These are phyloP conservation scores for Hemicordylus capensis DNA, from an alignment of 2,113 vertebrate genomes.

Conservation along the genomic window DNA sequence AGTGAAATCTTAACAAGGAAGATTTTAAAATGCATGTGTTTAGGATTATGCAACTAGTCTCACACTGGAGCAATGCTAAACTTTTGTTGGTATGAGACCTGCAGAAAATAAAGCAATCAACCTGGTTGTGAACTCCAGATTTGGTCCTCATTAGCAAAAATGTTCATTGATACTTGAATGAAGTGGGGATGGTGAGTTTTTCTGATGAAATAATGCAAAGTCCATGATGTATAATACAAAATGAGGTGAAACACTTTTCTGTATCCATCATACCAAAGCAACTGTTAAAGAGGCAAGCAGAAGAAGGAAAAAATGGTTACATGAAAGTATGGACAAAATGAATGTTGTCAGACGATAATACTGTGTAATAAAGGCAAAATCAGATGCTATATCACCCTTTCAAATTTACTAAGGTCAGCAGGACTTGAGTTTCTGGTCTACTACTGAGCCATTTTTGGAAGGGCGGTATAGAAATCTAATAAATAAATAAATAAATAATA, in stretches of 20 bases:
- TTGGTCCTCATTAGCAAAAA: slow-evolving; percentile 13
- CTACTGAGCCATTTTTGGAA: background rate
- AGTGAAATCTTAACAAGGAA: background rate
- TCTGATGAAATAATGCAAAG: slow-evolving; percentile 28
- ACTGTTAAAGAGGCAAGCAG: background rate
- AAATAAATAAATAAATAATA: too few relatives aligned
- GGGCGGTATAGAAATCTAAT: too few relatives aligned
- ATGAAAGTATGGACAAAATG: background rate
- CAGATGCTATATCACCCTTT: background rate
- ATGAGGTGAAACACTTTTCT: background rate
- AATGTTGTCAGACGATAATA: background rate
- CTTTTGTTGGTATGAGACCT: slow-evolving; percentile 41
- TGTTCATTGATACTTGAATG: slow-evolving; percentile 19
- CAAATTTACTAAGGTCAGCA: background rate
- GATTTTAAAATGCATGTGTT: background rate
- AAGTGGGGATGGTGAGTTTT: background rate
- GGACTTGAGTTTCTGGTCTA: background rate
- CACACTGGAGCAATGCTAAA: slow-evolving; percentile 38
- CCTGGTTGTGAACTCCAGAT: background rate
- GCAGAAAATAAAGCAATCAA: slow-evolving; percentile 43
- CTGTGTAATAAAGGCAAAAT: background rate
- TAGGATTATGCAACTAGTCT: background rate
- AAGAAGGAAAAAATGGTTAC: background rate
- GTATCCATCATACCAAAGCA: background rate
- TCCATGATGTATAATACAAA: background rate